A percentile compares a stretch with the other conserved stretches of the same genome.
Evolutionary conservation across 2,113 vertebrate species (phyloP).

Genomic region (Hemibagrus wyckioides): DNA sequence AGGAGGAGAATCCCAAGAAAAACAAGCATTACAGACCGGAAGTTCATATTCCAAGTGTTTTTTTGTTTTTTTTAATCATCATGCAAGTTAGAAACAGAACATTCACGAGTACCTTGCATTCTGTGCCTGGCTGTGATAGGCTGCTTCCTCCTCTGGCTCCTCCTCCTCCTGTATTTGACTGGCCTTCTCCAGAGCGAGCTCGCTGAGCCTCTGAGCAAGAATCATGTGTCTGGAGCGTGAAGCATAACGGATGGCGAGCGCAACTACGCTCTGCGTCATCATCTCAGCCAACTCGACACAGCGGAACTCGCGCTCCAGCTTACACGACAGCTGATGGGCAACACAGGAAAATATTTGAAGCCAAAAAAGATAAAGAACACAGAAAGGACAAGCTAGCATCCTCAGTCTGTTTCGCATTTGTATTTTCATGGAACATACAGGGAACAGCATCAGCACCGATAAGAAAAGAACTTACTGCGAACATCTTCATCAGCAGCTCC

Average conservation of each 20-base stretch:
- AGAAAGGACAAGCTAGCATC: not conserved
- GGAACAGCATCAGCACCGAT: not conserved
- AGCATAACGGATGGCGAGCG: constrained; percentile 90
- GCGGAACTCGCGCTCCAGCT: constrained; percentile 91
- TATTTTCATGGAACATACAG: no score
- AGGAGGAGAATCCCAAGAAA: no score
- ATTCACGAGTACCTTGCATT: constrained; percentile 70
- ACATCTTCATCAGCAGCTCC: constrained; percentile 95
- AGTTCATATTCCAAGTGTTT: not conserved
- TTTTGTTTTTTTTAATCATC: not conserved
- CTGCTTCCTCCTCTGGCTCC: constrained; percentile 67
- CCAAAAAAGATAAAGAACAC: not conserved
- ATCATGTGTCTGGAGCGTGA: constrained; percentile 85
- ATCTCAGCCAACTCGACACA: constrained; percentile 89
- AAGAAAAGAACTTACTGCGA: constrained; percentile 83
- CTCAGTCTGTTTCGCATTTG: not conserved
- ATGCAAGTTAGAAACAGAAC: not conserved
- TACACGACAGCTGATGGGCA: constrained; percentile 86
- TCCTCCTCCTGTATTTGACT: constrained; percentile 69
- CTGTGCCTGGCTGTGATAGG: constrained; percentile 62
- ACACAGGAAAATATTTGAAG: not conserved
- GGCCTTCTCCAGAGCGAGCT: constrained; percentile 86
- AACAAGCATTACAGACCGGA: not conserved
- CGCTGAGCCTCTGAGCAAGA: constrained; percentile 85
- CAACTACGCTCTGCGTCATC: constrained; percentile 87